Conservation (phyloP, 1,140 invertebrate genomes). For the Magallana ariakensis region DNA sequence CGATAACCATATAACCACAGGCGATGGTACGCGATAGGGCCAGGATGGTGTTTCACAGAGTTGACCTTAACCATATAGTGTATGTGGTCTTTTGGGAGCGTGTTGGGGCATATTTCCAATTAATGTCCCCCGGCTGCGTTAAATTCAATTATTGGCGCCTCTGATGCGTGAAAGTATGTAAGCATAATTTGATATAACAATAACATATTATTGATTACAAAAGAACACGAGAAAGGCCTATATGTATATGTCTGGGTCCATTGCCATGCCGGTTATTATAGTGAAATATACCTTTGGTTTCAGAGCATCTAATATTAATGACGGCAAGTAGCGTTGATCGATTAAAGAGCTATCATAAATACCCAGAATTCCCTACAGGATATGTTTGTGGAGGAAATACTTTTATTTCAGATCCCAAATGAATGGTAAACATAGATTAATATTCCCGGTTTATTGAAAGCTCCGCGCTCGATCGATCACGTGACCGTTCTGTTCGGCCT, state of each 20-base stretch:
- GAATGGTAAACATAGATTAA: conserved; percentile 38
- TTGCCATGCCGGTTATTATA: neutral
- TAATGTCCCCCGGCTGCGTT: conserved; percentile 4
- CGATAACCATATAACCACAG: too few species aligned
- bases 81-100: neutral
- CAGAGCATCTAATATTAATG: conserved; percentile 34
- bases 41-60: neutral
- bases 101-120: conserved; percentile 29
- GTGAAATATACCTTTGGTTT: conserved; percentile 28
- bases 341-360: conserved; percentile 37
- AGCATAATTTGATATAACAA: conserved; percentile 26
- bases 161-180: conserved; percentile 30
- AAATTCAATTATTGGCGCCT: conserved; percentile 36
- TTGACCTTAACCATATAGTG: neutral
- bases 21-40: too few species aligned
- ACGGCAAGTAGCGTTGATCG: conserved; percentile 26
- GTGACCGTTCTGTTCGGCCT: neutral
- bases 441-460: conserved; percentile 34
- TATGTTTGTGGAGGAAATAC: conserved; percentile 31
- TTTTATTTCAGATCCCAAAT: conserved; percentile 37
- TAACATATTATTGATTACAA: conserved; percentile 31
- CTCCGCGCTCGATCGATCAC: neutral
- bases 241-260: neutral
- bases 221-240: conserved; percentile 3
- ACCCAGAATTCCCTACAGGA: conserved; percentile 26